Evolutionary conservation across 2,888 invertebrate genomes (phyloP), one percentile per base, ranked within the genome.

Genomic region (Lucinisca nassula): DNA sequence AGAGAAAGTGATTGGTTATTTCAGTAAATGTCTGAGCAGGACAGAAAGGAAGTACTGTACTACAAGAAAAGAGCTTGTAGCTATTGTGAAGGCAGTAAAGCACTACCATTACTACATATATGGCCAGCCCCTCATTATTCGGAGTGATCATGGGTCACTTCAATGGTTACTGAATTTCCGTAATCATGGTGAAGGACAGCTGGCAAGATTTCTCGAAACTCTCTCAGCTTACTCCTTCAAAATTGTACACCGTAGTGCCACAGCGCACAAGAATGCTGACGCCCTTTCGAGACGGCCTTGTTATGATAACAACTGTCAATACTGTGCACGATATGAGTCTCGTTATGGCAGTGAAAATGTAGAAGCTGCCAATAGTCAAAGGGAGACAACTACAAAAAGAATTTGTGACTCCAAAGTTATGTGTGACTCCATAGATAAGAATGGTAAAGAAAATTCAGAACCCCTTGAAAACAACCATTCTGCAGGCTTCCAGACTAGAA

Each of bases 1-100:
- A 38, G 93, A 93, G 40, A 76, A 74, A 17, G 91, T 92, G 12
- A 85, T 92, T 67, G 77, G 79, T 3, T 92, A 88, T 70, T 87
- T 61, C 10, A 90, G 90, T 79, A 79, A 77, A 51, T 70, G 78
- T 0, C 32, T 91, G 8, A 32, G 70, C 21, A 84, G 78, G 21
- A 49, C 87, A 10, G 88, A 90, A 61, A 21, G 82, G 17, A 82
- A 80, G 17, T 91, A 90, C 40, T 91, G 90, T 76, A 84, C 82
- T 0, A 90, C 91, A 8, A 35, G 83, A 6, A 55, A 80, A 45
- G 90, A 92, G 61, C 83, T 90, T 78, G 55, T 92, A 17, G 85
- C 91, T 0, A 79, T 91, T 0, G 84, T 91, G n/a, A 79, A 79
- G 51, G 90, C 90, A 35, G 79, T 91, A 17, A 90, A 87, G 55